Evolutionary conservation across 2,888 invertebrate genomes (phyloP).

Genomic region (Andrena marginata): DNA sequence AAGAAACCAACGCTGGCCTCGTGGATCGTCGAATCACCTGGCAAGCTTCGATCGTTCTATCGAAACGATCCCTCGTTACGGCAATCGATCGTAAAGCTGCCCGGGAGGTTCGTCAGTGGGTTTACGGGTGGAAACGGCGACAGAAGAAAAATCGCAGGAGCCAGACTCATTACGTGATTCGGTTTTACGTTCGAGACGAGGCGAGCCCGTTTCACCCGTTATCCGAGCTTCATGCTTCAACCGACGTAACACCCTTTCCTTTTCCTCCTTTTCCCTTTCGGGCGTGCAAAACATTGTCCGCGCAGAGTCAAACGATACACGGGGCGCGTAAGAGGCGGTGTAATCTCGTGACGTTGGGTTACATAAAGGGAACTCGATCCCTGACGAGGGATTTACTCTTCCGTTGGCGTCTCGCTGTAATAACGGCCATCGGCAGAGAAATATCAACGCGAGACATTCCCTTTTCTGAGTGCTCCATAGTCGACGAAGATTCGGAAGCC

Average conservation of each 20-base stretch:
- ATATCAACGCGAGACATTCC: neutral
- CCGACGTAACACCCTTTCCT: conserved; percentile 11
- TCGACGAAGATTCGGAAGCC: neutral
- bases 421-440: neutral
- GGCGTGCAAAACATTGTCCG: neutral
- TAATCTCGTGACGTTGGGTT: neutral
- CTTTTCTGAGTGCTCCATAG: neutral
- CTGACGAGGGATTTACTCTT: neutral
- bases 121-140: neutral
- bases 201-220: conserved; percentile 26
- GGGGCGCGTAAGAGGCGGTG: neutral
- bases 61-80: conserved; percentile 8
- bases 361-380: conserved; percentile 19
- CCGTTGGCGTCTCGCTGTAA: neutral
- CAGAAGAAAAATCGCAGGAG: conserved; percentile 15
- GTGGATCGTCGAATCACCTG: conserved; percentile 13
- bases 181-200: conserved; percentile 12
- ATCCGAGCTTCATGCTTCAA: conserved; percentile 27
- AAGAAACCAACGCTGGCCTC: neutral
- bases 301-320: conserved; percentile 3
- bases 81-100: neutral
- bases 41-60: neutral
- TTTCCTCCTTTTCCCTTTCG: conserved; percentile 15
- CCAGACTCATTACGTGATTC: conserved; percentile 28
- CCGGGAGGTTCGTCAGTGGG: neutral